Evolutionary conservation across 2,888 invertebrate genomes (phyloP), one percentile per base, ranked within the genome.

Genomic region (Galerucella calmariensis): DNA sequence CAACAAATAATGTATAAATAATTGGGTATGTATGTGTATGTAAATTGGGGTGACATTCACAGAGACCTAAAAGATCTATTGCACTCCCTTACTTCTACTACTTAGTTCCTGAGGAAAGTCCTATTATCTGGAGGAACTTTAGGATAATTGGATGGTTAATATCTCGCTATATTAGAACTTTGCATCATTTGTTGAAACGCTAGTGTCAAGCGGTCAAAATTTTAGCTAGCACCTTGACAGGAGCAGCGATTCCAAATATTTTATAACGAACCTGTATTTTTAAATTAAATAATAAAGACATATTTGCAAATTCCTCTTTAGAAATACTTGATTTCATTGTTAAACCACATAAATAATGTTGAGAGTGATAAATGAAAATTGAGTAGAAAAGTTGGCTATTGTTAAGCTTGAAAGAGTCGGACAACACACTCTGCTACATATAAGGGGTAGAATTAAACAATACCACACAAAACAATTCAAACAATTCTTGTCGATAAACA

Each of bases 401-500:
- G 62, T 62, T 62, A 35, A 62, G 35, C 41, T 35, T 62, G 41
- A 62, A 62, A 62, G 62, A 62, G 62, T 62, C 62, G 62, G 41
- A 56, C 56, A 56, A 56, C 51, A 51, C 51, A 51, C 59, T 35
- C 62, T 62, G 62, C 41, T 62, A 62, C 62, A 62, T 62, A 62
- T 62, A 62, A 62, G 62, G 62, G 62, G 62, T 62, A 35, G 41
- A 56, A 56, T 56, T 56, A 62, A 62, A 62, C 62, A 62, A 62
- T 62, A 62, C 62, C 62, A 16, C 62, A n/a, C 41, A 41, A 41
- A 62, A 35, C 62, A 62, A 62, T 62, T 62, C 62, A 62, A 62
- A 62, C 41, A 62, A 41, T 62, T 62, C 41, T 35, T 61, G 61
- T 61, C 35, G 41, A 61, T 61, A 62, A 62, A 62, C 62, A 62